phyloP scores from a whole-genome alignment of 2,797 vertebrate species.

The Tamandua tetradactyla region DNA sequence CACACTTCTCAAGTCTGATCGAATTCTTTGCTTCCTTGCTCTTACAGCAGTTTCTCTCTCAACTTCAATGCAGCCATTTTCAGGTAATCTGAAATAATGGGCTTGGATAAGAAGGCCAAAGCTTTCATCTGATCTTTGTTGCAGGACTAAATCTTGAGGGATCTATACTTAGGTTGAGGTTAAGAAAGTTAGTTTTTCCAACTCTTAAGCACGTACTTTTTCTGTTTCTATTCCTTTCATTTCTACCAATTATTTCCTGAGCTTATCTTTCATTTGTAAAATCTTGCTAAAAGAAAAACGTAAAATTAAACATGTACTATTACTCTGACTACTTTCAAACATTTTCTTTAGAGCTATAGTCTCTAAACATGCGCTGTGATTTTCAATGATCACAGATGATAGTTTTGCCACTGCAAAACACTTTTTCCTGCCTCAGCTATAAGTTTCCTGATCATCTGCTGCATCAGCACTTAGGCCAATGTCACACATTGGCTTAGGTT shows the following conservation, averaged over 20 bases:
- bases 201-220: not conserved
- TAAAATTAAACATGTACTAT: constrained; percentile 7
- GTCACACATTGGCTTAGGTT: too few species aligned
- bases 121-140: not conserved
- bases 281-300: constrained; percentile 27
- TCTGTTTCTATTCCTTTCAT: not conserved
- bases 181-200: not conserved
- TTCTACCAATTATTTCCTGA: constrained; percentile 30
- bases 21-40: not conserved
- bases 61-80: not conserved
- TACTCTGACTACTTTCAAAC: constrained; percentile 34
- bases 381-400: not conserved
- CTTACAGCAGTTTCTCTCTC: constrained; percentile 37
- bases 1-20: not conserved
- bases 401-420: not conserved
- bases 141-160: not conserved
- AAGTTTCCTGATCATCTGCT: not conserved
- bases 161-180: not conserved
- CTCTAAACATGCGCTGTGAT: not conserved
- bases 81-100: not conserved
- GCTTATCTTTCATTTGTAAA: not conserved
- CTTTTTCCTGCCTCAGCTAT: not conserved
- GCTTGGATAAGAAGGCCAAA: not conserved
- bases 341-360: constrained; percentile 12
- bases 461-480: not conserved